These are phyloP conservation scores for Odontophorus gujanensis DNA, from an alignment of 2,113 vertebrate species.

Conservation along the genomic window DNA sequence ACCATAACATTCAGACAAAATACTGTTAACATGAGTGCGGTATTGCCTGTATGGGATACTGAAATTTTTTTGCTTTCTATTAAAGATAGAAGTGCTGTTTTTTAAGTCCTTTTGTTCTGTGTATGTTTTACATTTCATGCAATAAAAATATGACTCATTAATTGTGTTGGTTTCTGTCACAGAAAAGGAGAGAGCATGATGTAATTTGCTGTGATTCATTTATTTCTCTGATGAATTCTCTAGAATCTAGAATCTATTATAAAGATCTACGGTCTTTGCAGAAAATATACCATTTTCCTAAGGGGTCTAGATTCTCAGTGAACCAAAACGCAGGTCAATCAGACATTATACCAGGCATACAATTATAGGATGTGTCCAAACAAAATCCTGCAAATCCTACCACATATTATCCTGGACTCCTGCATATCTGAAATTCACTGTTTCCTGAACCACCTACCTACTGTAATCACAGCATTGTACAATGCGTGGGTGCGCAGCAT, in stretches of 20 bases:
- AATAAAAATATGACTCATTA: conserved; percentile 58
- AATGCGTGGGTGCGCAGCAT: conserved; percentile 67
- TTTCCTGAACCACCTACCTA: conserved; percentile 63
- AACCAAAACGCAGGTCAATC: conserved; percentile 62
- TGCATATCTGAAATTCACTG: conserved; percentile 66
- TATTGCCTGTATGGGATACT: conserved; percentile 39
- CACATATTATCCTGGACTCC: conserved; percentile 71
- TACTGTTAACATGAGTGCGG: conserved; percentile 29
- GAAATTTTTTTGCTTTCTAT: conserved; percentile 53
- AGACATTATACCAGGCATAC: conserved; percentile 53
- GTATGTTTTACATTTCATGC: conserved; percentile 34
- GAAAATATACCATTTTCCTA: conserved; percentile 36
- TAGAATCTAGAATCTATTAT: neutral
- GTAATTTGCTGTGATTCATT: conserved; percentile 55
- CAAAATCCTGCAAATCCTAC: conserved; percentile 75
- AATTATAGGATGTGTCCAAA: conserved; percentile 67
- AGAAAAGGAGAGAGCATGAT: conserved; percentile 38
- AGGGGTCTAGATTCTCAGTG: conserved; percentile 17
- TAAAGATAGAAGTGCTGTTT: conserved; percentile 45
- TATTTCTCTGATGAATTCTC: conserved; percentile 24
- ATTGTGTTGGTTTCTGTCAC: conserved; percentile 65
- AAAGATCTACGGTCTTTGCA: neutral
- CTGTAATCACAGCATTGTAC: conserved; percentile 74
- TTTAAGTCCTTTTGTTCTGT: conserved; percentile 38
- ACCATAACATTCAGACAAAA: conserved; percentile 53